Base-by-base conservation (phyloP, 2,797 vertebrate species). In the Loriculus beryllinus region DNA sequence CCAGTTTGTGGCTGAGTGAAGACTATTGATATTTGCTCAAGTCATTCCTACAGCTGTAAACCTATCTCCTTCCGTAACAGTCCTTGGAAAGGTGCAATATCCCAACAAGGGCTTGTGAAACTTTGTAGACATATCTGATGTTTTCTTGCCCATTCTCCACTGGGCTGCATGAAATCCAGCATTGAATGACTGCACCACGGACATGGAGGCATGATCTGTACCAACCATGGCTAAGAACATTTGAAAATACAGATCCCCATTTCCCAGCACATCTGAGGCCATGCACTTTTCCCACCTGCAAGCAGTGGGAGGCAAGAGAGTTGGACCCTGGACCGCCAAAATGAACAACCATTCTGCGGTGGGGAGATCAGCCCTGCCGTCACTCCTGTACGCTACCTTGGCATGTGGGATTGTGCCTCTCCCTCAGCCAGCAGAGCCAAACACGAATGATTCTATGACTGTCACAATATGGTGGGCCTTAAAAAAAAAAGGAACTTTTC, bases 401-500 rank as follows among this genome's bases (percentile, higher is more conserved):
- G 18, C 42, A 14, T 0, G 0, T 28, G 57, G 29, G 10, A 62
- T 33, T n/a, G 11, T 31, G 16, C n/a, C 4, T 3, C n/a, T 88
- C 31, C 45, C 49, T 51, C 57, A 51, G 47, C 69, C 65, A 81
- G 10, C 39, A 79, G n/a, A 86, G 26, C 54, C 74, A 64, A 71
- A 88, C 2, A 4, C 17, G 56, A 35, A 57, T 17, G 56, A 35
- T 57, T 35, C 56, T 11, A 16, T 25, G 56, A 35, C 14, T 8
- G 7, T 17, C 39, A 23, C 74, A 45, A 22, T 25, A 56, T 3
- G 7, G 39, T 31, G 17, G 26, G 40, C 76, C 67, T 76, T 52
- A 37, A 56, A 57, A 60, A 89, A 89, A 67, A 57, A 21, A 48
- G n/a, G 88, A 87, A 65, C 4, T 31, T 88, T 91, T 81, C 23